These are phyloP conservation scores for Poeciliopsis paucimaculata DNA, from an alignment of 2,797 vertebrate species.

Conservation along the genomic window DNA sequence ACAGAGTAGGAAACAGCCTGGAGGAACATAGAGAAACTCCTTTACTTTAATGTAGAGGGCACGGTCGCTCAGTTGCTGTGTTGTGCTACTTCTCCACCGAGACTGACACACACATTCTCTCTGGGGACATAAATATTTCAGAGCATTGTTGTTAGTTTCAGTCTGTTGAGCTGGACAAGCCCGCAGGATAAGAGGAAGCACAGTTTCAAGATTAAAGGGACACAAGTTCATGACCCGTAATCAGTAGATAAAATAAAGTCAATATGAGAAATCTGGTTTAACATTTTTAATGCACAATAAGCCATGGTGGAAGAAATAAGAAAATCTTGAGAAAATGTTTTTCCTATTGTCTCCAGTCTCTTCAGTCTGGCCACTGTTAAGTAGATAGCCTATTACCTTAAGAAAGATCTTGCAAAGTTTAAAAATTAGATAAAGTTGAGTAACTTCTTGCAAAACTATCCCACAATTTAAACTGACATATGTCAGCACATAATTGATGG, in stretches of 20 bases:
- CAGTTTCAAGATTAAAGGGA: constrained; percentile 33
- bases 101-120: constrained; percentile 25
- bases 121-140: constrained; percentile 80
- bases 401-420: neutral
- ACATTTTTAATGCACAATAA: constrained; percentile 12
- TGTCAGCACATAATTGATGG: constrained; percentile 7
- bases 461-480: neutral
- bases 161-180: constrained; percentile 64
- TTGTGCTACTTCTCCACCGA: constrained; percentile 29
- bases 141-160: constrained; percentile 75
- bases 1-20: constrained; percentile 25
- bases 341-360: neutral
- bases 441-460: neutral
- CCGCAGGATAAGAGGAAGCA: constrained; percentile 35
- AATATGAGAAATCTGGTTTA: constrained; percentile 22
- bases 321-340: neutral
- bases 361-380: constrained; percentile 32
- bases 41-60: constrained; percentile 48
- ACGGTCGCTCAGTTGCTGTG: constrained; percentile 34
- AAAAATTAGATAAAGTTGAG: constrained; percentile 15
- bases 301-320: neutral
- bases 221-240: constrained; percentile 55
- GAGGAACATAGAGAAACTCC: constrained; percentile 15
- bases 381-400: constrained; percentile 8
- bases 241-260: constrained; percentile 31